Evolutionary conservation across 1,140 invertebrate genomes (phyloP).

Genomic region (Hyles euphorbiae): DNA sequence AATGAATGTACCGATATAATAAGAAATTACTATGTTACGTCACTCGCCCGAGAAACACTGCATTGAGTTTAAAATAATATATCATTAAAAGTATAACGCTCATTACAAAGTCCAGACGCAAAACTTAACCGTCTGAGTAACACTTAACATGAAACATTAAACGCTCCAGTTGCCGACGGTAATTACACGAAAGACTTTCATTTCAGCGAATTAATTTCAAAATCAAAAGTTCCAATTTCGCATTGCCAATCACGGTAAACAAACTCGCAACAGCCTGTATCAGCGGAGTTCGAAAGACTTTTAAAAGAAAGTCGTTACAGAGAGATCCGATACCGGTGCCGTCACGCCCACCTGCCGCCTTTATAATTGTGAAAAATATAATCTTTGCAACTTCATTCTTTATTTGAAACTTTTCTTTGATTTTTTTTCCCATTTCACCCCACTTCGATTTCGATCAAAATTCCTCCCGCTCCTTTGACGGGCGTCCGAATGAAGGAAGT

Average conservation of each 20-base stretch:
- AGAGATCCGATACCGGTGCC: constrained; percentile 31
- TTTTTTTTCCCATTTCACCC: constrained; percentile 32
- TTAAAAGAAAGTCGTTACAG: constrained; percentile 30
- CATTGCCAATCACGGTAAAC: constrained; percentile 15
- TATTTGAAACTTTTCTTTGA: constrained; percentile 47
- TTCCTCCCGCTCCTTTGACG: constrained; percentile 41
- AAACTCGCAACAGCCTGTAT: constrained; percentile 35
- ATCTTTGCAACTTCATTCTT: constrained; percentile 46
- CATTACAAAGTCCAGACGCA: no score
- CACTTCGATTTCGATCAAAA: constrained; percentile 48
- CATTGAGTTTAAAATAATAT: no score
- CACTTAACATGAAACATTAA: no score
- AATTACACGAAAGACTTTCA: no score
- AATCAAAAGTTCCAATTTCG: constrained; percentile 4
- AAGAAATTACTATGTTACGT: no score
- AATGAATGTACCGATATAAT: no score
- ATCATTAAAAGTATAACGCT: no score
- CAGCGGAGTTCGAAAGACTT: constrained; percentile 35
- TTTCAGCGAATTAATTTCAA: not conserved
- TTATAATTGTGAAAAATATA: constrained; percentile 44
- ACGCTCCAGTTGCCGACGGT: no score
- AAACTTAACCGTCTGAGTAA: no score
- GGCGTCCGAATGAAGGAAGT: constrained; percentile 29
- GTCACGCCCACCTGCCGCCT: constrained; percentile 50
- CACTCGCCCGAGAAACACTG: no score